These are phyloP conservation scores for Melopsittacus undulatus DNA, from an alignment of 2,797 vertebrate species.

Conservation along the genomic window DNA sequence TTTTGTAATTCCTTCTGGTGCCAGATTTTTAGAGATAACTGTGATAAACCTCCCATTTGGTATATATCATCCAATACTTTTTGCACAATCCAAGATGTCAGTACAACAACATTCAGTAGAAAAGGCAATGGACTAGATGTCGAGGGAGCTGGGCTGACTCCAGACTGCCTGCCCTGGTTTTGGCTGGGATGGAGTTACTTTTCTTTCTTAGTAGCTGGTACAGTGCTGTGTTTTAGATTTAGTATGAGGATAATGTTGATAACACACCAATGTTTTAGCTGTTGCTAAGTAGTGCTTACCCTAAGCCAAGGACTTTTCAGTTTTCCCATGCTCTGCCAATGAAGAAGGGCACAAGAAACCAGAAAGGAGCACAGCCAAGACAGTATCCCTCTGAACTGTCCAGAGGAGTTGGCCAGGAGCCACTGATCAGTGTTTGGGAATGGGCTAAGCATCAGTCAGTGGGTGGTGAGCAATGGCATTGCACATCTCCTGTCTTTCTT, in stretches of 20 bases:
- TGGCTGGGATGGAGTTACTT: not conserved
- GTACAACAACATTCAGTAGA: not conserved
- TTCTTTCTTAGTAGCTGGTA: not conserved
- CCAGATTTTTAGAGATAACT: not conserved
- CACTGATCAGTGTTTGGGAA: not conserved
- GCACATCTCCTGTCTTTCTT: not conserved
- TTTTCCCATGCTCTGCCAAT: not conserved
- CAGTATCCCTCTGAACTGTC: not conserved
- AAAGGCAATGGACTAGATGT: not conserved
- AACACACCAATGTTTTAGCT: not conserved
- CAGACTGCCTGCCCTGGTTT: not conserved
- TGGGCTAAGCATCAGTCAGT: not conserved
- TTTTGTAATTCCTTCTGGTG: conserved; percentile 19
- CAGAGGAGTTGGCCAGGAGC: not conserved
- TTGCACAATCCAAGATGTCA: not conserved
- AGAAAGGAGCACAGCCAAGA: not conserved
- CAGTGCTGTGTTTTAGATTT: not conserved
- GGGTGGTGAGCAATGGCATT: not conserved
- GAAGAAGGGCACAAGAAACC: not conserved
- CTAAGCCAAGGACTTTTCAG: not conserved
- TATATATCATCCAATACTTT: not conserved
- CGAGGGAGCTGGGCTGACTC: not conserved
- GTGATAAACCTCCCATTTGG: conserved; percentile 2
- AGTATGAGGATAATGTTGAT: not conserved
- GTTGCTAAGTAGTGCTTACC: not conserved